Evolutionary conservation across 2,113 vertebrate genomes (phyloP), one percentile per base, ranked within the genome.

Genomic region (Hiodon tergisus): DNA sequence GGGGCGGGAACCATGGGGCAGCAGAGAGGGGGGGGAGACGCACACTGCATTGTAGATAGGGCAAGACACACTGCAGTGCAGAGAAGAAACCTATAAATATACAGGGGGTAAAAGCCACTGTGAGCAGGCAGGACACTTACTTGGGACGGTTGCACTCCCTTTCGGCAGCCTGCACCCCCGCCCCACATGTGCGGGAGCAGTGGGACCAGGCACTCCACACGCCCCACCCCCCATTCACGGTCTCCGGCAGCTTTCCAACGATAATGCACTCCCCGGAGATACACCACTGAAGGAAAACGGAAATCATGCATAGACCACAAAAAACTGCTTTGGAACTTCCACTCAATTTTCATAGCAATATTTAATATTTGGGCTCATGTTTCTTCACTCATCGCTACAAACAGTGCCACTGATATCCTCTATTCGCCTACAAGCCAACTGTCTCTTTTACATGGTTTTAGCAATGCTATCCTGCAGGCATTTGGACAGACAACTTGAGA

Each of bases 181-280:
- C 93, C 9, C 97, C 95, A 77, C 97, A 98, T 0, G 97, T 98
- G 77, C 96, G 92, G 67, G 97, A 95, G 77, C 97, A 98, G 78
- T 97, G 89, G 51, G 97, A 95, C 97, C 97, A 99, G 59, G 92
- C 77, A 0, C 91, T 94, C 97, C 97, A 99, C 76, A 83, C 54
- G 0, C 94, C 94, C 97, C 97, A 99, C 67, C 89, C 93, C 1
- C 97, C 97, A 57, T 95, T 93, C 77, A 98, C 83, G 14, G 93
- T 94, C 81, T 98, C 94, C 0, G 96, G 95, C 10, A 95, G 94
- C 88, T 96, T 97, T 66, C 96, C 96, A 70, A 99, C 95, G 2
- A 92, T 92, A 78, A 98, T 96, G 81, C 96, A 99, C 82, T 98
- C 94, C 72, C 96, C 96, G 8, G 94, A 93, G 88, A 98, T 95